phyloP scores from a whole-genome alignment of 2,113 vertebrate genomes.

The Colius striatus region DNA sequence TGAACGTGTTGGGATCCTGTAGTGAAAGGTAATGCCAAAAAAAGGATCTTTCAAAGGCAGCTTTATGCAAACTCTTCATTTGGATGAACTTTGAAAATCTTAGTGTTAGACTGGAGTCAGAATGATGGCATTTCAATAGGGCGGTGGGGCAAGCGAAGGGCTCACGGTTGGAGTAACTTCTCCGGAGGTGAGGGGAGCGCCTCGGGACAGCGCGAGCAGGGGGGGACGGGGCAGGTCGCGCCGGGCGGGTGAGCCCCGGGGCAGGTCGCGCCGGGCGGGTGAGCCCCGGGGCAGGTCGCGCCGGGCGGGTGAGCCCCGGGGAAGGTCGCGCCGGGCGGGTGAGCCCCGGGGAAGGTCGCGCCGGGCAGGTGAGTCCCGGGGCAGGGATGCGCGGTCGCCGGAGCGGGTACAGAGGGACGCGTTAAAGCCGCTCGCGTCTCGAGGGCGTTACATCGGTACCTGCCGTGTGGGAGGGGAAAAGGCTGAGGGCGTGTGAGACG shows the following conservation, averaged over 20 bases:
- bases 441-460: no score
- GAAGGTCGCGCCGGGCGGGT: no score
- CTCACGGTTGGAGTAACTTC: rapidly evolving
- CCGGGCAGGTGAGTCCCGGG: no score
- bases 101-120: not conserved
- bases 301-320: no score
- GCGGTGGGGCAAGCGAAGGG: rapidly evolving
- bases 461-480: not conserved
- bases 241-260: no score
- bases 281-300: not conserved
- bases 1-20: rapidly evolving
- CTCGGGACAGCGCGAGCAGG: not conserved
- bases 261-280: no score
- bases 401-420: not conserved
- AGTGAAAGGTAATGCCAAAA: not conserved
- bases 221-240: rapidly evolving
- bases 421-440: no score
- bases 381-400: not conserved
- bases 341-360: not conserved
- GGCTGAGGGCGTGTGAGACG: not conserved
- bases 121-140: not conserved
- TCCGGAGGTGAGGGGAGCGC: not conserved
- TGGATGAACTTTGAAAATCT: not conserved
- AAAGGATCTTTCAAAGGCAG: not conserved
- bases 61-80: not conserved